These are phyloP conservation scores for Salticus scenicus DNA, from an alignment of 2,888 invertebrate species.

Conservation along the genomic window DNA sequence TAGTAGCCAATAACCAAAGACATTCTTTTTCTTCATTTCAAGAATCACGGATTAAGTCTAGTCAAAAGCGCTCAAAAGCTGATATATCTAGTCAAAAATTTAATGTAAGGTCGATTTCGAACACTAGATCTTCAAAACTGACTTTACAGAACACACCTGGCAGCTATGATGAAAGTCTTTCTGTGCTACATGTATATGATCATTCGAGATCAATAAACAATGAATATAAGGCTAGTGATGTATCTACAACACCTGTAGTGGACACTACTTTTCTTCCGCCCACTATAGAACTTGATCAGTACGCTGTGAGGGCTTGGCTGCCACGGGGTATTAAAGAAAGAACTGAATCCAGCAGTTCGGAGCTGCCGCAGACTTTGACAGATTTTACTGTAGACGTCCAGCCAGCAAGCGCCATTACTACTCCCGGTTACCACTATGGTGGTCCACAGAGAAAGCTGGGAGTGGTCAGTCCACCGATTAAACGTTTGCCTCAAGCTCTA, in stretches of 20 bases:
- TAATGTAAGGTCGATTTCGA: too few relatives aligned
- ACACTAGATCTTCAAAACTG: too few relatives aligned
- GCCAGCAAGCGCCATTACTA: conserved; percentile 6
- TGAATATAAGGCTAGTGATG: neutral
- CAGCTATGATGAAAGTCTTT: too few relatives aligned
- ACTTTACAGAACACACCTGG: too few relatives aligned
- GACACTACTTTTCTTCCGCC: conserved; percentile 46
- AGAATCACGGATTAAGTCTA: neutral
- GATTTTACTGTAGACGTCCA: conserved; percentile 10
- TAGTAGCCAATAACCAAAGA: neutral
- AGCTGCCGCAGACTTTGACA: neutral
- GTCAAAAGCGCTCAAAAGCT: neutral
- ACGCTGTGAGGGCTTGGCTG: conserved; percentile 56
- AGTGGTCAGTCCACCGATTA: conserved; percentile 54
- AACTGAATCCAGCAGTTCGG: conserved; percentile 54
- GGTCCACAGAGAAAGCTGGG: neutral
- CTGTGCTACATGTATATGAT: too few relatives aligned
- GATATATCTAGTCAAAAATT: neutral
- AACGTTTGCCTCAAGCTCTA: conserved; percentile 85
- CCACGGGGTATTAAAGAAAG: conserved; percentile 67
- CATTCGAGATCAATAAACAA: neutral
- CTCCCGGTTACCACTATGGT: neutral
- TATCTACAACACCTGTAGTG: neutral
- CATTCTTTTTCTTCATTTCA: neutral
- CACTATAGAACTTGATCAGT: conserved; percentile 56